phyloP scores from a whole-genome alignment of 2,113 vertebrate genomes.

The Origma solitaria region DNA sequence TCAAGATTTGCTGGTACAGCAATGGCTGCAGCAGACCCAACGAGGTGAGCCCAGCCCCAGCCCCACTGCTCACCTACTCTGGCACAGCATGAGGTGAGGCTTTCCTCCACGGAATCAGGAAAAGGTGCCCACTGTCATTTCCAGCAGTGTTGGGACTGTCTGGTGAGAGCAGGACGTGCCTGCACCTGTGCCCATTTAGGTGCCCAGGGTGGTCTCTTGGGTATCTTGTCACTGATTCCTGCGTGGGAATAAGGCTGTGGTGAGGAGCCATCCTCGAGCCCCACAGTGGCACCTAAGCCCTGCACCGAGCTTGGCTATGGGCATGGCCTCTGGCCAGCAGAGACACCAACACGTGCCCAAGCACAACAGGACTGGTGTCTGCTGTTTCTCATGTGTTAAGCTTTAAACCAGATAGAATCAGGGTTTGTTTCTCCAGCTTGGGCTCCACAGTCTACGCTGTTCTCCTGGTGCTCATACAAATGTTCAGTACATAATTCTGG shows the following conservation, averaged over 20 bases:
- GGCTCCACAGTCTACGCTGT: rapidly evolving
- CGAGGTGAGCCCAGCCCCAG: neutral
- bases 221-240: neutral
- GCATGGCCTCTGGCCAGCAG: neutral
- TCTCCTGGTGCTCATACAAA: rapidly evolving
- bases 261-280: neutral
- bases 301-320: rapidly evolving
- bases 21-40: neutral
- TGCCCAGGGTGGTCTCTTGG: neutral
- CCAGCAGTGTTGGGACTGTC: neutral
- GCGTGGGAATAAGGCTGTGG: neutral
- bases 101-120: rapidly evolving
- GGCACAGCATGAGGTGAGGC: rapidly evolving
- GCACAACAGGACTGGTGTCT: neutral
- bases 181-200: rapidly evolving
- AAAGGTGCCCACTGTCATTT: neutral
- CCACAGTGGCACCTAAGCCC: rapidly evolving
- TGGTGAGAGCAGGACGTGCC: rapidly evolving
- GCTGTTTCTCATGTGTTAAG: neutral
- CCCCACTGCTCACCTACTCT: neutral
- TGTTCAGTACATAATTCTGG: rapidly evolving
- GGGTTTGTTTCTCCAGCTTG: neutral
- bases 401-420: neutral
- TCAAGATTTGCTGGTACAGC: neutral
- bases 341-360: rapidly evolving